Percentiles rank a stretch among this genome's conserved stretches.
Conservation (phyloP, 2,113 vertebrate genomes). For the Cyprinus carpio region DNA sequence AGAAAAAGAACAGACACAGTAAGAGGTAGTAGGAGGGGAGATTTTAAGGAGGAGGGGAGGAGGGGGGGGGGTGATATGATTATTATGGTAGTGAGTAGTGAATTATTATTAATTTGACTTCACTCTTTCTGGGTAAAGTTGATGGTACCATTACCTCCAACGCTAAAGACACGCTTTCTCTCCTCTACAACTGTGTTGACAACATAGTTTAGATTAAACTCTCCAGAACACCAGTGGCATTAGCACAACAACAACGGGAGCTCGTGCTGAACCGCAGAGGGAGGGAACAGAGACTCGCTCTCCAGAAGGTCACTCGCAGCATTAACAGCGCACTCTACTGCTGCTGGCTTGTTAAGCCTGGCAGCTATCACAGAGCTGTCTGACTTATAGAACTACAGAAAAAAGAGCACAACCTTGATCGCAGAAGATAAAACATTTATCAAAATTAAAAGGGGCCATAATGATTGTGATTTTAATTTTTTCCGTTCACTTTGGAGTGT, state of each 20-base stretch:
- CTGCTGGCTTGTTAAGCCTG: slow-evolving; percentile 39
- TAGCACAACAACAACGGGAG: slow-evolving; percentile 16
- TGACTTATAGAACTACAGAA: neutral
- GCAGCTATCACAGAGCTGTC: slow-evolving; percentile 24
- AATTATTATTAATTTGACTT: neutral
- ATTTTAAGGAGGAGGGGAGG: neutral
- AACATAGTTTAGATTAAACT: slow-evolving; percentile 9
- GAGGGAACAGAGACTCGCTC: slow-evolving; percentile 13
- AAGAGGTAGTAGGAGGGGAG: neutral
- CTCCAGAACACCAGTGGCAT: slow-evolving; percentile 21
- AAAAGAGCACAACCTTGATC: slow-evolving; percentile 16
- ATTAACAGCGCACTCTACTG: slow-evolving; percentile 45
- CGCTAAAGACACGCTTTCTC: slow-evolving; percentile 8
- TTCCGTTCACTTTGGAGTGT: too few species aligned
- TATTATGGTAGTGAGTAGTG: too few species aligned
- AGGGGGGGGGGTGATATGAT: neutral
- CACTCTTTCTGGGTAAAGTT: slow-evolving; percentile 5
- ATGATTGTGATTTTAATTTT: too few species aligned
- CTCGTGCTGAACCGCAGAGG: neutral
- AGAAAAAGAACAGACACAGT: slow-evolving; percentile 1
- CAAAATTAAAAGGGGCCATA: neutral
- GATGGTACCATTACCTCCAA: neutral
- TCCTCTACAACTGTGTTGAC: slow-evolving; percentile 6
- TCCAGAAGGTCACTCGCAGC: slow-evolving; percentile 46
- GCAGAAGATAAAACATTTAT: slow-evolving; percentile 12